Percentiles rank a stretch among this genome's conserved stretches.
Conservation (phyloP, 2,888 invertebrate genomes). For the Hemithea aestivaria region DNA sequence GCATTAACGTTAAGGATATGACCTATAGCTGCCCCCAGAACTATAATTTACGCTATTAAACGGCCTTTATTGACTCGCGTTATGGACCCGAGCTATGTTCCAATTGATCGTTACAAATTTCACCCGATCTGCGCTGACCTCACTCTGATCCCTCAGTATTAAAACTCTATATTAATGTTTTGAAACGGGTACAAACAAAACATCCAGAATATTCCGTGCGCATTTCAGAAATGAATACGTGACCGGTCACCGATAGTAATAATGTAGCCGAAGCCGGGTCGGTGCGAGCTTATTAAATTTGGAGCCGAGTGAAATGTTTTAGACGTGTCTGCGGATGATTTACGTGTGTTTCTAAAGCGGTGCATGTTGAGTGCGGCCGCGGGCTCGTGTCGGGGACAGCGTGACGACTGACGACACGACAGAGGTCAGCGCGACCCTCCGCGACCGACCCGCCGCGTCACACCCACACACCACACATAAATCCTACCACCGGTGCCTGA, state of each 20-base stretch:
- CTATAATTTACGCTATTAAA: slow-evolving; percentile 47
- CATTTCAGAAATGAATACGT: slow-evolving; percentile 18
- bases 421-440: slow-evolving; percentile 10
- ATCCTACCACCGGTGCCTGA: slow-evolving; percentile 38
- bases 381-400: slow-evolving; percentile 18
- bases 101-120: slow-evolving; percentile 32
- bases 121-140: slow-evolving; percentile 11
- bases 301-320: slow-evolving; percentile 38
- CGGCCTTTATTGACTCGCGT: slow-evolving; percentile 42
- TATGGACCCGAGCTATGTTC: slow-evolving; percentile 36
- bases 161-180: slow-evolving; percentile 11
- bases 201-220: slow-evolving; percentile 17
- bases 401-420: slow-evolving; percentile 11
- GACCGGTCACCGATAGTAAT: slow-evolving; percentile 12
- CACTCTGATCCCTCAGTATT: slow-evolving; percentile 5
- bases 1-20: slow-evolving; percentile 53
- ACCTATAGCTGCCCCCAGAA: slow-evolving; percentile 40
- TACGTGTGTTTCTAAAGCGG: slow-evolving; percentile 33
- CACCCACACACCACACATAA: slow-evolving; percentile 55
- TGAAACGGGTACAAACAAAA: slow-evolving; percentile 14
- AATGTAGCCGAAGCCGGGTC: slow-evolving; percentile 15
- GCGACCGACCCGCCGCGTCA: slow-evolving; percentile 21
- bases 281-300: slow-evolving; percentile 34
- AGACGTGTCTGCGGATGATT: slow-evolving; percentile 40
- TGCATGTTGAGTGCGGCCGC: slow-evolving; percentile 45